Percentiles rank a stretch among this genome's conserved stretches.
phyloP scores from a whole-genome alignment of 1,140 invertebrate species.

The Trissolcus basalis region DNA sequence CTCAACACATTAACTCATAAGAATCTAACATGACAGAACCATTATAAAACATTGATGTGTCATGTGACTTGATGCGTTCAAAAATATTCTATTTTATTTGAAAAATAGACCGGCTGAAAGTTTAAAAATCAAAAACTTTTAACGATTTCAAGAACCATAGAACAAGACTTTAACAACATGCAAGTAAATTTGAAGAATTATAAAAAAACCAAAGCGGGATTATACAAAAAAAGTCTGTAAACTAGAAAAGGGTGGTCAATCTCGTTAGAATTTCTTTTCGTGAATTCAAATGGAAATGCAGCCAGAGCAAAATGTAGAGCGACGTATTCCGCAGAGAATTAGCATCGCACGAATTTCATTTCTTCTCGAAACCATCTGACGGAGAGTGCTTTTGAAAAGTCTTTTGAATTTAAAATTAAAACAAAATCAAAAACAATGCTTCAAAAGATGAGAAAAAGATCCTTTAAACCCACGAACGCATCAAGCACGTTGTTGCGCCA shows the following conservation, averaged over 20 bases:
- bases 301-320: neutral
- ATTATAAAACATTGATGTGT: too few species aligned
- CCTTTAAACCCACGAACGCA: neutral
- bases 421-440: conserved; percentile 6
- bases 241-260: neutral
- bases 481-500: neutral
- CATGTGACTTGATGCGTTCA: conserved; percentile 1
- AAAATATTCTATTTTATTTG: neutral
- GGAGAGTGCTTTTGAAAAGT: conserved; percentile 10
- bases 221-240: too few species aligned
- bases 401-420: conserved; percentile 28
- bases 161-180: too few species aligned
- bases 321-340: conserved; percentile 5
- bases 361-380: neutral
- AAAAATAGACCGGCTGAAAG: too few species aligned
- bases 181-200: too few species aligned
- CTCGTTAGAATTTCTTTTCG: neutral
- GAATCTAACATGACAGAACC: too few species aligned
- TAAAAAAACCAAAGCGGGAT: too few species aligned
- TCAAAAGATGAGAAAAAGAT: neutral
- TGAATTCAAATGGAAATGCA: conserved; percentile 13
- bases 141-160: too few species aligned
- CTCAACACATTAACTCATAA: neutral
- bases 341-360: neutral
- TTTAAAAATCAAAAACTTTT: too few species aligned